Evolutionary conservation across 1,140 invertebrate species (phyloP), one percentile per base, ranked within the genome.

Genomic region (Ooceraea biroi): DNA sequence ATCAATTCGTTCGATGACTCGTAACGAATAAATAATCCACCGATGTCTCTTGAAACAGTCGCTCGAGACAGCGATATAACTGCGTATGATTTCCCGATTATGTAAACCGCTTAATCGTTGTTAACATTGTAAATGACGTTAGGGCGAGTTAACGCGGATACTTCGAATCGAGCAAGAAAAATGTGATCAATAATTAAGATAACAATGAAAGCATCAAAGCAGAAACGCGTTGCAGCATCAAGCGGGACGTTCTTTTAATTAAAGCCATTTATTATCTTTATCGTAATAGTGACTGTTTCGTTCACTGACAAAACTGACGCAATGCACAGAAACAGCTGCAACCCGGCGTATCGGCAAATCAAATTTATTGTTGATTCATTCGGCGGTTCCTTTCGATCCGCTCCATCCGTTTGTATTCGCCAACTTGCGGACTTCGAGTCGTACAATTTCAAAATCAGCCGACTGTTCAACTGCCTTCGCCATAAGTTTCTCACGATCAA

Each of bases 181-280:
- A 69, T 71, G 36, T 44, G 41, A 80, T 71, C 22, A 22, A 30
- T 55, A 80, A 80, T 14, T 19, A 1, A 71, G 25, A 69, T 71
- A 78, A 57, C 36, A 78, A 69, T 22, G 12, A 71, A 69, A 80
- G 30, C 17, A 52, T 68, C 68, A 44, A 55, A 68, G 48, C 17
- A 25, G 8, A 41, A 77, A n/a, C 22, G 30, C 36, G 22, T 27
- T 30, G 17, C 36, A 12, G 41, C 22, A 27, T 17, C 22, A 12
- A 2, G 22, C 19, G 12, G 12, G 22, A 27, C 8, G 66, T 8
- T 71, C 25, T 66, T 12, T 52, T 22, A 80, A 80, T 71, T 80
- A 71, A 71, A 71, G 1, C 36, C 30, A 71, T 69, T 80, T 57
- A 71, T 80, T 57, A 57, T 78, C 48, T 68, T 78, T 44, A 69